Evolutionary conservation across 2,888 invertebrate species (phyloP), one percentile per base, ranked within the genome.

Genomic region (Iphiclides podalirius): DNA sequence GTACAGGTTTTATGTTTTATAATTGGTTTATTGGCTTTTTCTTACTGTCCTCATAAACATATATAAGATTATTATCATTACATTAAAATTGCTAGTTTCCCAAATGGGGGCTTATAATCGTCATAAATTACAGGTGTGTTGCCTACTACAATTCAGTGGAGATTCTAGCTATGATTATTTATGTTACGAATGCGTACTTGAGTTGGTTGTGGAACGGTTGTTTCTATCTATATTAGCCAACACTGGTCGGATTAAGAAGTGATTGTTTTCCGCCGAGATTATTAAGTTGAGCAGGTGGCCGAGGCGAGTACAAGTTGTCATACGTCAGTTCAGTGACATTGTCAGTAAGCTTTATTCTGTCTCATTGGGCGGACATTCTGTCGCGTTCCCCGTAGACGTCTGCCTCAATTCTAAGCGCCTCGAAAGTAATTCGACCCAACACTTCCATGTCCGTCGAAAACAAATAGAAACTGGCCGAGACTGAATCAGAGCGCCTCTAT

Each of bases 321-420:
- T 2, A 16, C 28, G 44, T 39, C 44, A 44, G 48, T 38, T 43
- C 43, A 39, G 15, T 44, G 40, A 50, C 35, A 45, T 15, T 43
- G 49, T 50, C 50, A 36, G 8, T 50, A 36, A 50, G 50, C 50
- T 50, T 44, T 14, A 45, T 50, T 44, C 39, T 45, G 20, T 50
- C 23, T 49, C 50, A 31, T 16, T 39, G 43, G n/a, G 4, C 26
- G 34, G 28, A 49, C 34, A 44, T 38, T 38, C 37, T n/a, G n/a
- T 28, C 28, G 28, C 36, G 16, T 31, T 38, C 31, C 48, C 28
- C 48, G 17, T 20, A 9, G 39, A 43, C 12, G 44, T 44, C 50
- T 26, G 40, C 39, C 17, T 43, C 33, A 39, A 38, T 50, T 45
- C 44, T 16, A 2, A 40, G 17, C 35, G 35, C 44, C 16, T 39